Conservation (phyloP, 2,797 vertebrate species). For the Hoplostethus atlanticus region DNA sequence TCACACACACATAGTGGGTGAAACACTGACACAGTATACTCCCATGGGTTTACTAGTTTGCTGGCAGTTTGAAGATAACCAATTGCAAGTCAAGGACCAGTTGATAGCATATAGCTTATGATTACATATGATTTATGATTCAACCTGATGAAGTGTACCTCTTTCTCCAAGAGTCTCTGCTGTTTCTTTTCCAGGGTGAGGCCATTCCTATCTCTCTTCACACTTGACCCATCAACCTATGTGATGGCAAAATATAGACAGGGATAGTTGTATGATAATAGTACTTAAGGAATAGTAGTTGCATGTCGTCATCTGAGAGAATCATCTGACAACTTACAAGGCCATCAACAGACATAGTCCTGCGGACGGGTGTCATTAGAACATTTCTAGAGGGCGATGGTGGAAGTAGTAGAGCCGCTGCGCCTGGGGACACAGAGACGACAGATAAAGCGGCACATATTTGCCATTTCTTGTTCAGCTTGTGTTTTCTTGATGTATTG, state of each 20-base stretch:
- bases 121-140: too few relatives aligned
- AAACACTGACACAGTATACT: not conserved
- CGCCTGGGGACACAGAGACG: constrained; percentile 41
- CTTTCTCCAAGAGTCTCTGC: constrained; percentile 90
- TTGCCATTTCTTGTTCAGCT: not conserved
- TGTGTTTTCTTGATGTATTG: not conserved
- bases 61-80: not conserved
- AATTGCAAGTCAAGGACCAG: not conserved
- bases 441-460: not conserved
- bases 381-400: constrained; percentile 64
- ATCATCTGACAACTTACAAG: constrained; percentile 76
- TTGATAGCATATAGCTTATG: not conserved
- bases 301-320: not conserved
- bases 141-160: constrained; percentile 80
- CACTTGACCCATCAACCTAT: constrained; percentile 71
- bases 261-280: not conserved
- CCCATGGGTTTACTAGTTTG: not conserved
- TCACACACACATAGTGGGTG: not conserved
- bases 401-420: constrained; percentile 33
- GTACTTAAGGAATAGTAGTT: not conserved
- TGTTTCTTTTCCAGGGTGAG: constrained; percentile 86
- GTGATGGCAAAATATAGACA: constrained; percentile 3
- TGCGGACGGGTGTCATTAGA: constrained; percentile 80
- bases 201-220: constrained; percentile 83
- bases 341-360: constrained; percentile 83